These are phyloP conservation scores for Chinchilla lanigera DNA, from an alignment of 2,113 vertebrate genomes.

Conservation along the genomic window DNA sequence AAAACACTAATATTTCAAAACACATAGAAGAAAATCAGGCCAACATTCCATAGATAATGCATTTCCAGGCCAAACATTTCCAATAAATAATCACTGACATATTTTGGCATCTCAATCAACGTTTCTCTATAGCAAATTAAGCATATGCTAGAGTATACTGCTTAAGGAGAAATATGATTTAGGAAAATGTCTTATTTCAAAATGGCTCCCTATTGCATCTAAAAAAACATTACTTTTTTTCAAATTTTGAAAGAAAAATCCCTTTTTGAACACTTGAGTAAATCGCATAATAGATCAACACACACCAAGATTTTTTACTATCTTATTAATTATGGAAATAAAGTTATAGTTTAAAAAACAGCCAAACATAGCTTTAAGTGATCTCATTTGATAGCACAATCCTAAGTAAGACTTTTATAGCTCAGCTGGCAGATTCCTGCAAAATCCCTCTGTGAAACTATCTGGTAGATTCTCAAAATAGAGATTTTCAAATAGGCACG, in stretches of 20 bases:
- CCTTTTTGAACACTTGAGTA: not conserved
- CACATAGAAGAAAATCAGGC: not conserved
- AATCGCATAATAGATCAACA: conserved; percentile 17
- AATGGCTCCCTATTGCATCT: not conserved
- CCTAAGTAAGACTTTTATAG: not conserved
- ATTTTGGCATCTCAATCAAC: not conserved
- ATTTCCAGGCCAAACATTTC: not conserved
- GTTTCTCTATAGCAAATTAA: not conserved
- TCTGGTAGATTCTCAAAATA: not conserved
- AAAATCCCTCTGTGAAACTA: not conserved
- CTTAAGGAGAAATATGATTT: not conserved
- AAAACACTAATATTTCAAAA: not conserved
- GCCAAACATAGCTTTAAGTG: not conserved
- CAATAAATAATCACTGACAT: not conserved
- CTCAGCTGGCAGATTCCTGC: not conserved
- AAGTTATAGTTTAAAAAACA: not conserved
- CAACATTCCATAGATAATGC: not conserved
- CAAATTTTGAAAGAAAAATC: not conserved
- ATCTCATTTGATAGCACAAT: not conserved
- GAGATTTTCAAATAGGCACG: not conserved
- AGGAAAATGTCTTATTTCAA: not conserved
- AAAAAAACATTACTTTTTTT: not conserved
- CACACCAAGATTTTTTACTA: conserved; percentile 35
- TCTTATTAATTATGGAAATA: not conserved
- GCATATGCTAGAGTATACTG: not conserved